Conservation (phyloP, 1,140 invertebrate species). For the Drosophila parabipectinata region DNA sequence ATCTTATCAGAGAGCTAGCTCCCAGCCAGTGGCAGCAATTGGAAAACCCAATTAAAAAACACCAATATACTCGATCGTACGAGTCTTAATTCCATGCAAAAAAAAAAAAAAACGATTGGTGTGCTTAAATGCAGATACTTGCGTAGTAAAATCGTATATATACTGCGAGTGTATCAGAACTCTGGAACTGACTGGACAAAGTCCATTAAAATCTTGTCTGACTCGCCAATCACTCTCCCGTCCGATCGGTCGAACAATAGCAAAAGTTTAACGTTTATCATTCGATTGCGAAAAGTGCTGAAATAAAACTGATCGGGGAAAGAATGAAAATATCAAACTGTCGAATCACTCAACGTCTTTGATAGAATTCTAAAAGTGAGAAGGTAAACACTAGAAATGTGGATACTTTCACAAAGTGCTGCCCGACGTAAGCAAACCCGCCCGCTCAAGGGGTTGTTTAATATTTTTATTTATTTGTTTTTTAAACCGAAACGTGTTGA, state of each 20-base stretch:
- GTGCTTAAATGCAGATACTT: constrained; percentile 31
- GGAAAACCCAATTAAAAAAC: constrained; percentile 64
- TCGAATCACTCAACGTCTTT: background rate
- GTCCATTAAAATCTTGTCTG: constrained; percentile 25
- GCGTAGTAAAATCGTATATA: constrained; percentile 15
- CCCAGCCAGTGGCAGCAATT: constrained; percentile 35
- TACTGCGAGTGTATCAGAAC: constrained; percentile 8
- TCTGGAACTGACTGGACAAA: constrained; percentile 16
- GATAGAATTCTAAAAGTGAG: constrained; percentile 2
- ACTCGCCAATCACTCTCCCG: constrained; percentile 26
- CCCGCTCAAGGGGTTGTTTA: background rate
- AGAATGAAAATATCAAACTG: constrained; percentile 7
- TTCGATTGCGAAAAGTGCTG: constrained; percentile 34
- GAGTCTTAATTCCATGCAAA: constrained; percentile 14
- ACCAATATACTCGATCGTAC: constrained; percentile 33
- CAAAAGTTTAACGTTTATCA: constrained; percentile 9
- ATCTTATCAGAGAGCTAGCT: constrained; percentile 49
- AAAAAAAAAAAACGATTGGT: constrained; percentile 19
- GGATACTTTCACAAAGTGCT: constrained; percentile 2
- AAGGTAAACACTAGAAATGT: constrained; percentile 15
- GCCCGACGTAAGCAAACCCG: constrained; percentile 12
- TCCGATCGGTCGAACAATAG: constrained; percentile 10
- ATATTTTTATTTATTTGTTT: too few species aligned
- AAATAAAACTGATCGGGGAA: constrained; percentile 6
- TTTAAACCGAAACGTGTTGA: background rate